Evolutionary conservation across 2,888 invertebrate genomes (phyloP).

Genomic region (Pyrochroa serraticornis): DNA sequence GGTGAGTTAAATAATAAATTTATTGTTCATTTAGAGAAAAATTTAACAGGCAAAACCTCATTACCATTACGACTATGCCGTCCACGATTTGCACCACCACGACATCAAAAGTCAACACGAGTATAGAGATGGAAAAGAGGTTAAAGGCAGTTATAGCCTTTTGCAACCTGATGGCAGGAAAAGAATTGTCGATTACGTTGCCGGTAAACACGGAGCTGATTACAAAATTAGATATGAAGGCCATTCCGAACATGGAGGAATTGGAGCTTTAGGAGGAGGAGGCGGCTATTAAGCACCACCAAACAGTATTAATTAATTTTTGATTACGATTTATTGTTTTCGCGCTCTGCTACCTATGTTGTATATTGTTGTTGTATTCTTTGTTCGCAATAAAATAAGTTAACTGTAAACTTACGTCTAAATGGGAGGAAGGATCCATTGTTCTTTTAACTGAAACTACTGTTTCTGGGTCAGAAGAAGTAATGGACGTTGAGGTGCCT

Average conservation of each 20-base stretch:
- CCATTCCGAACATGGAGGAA: conserved; percentile 40
- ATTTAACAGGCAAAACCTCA: conserved; percentile 47
- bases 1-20: conserved; percentile 37
- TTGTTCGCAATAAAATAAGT: conserved; percentile 47
- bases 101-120: conserved; percentile 53
- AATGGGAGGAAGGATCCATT: conserved; percentile 38
- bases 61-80: conserved; percentile 52
- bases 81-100: conserved; percentile 51
- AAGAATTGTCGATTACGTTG: conserved; percentile 52
- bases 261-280: conserved; percentile 36
- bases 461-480: conserved; percentile 32
- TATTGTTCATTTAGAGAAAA: conserved; percentile 1
- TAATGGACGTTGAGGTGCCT: conserved; percentile 42
- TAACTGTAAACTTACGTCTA: conserved; percentile 41
- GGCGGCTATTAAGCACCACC: conserved; percentile 16
- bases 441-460: conserved; percentile 42
- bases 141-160: conserved; percentile 50
- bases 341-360: conserved; percentile 37
- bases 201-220: conserved; percentile 52
- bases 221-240: conserved; percentile 51
- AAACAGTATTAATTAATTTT: conserved; percentile 32
- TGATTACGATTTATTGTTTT: background rate
- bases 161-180: conserved; percentile 53
- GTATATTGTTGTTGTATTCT: conserved; percentile 40
- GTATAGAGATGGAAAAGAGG: conserved; percentile 48